Evolutionary conservation across 2,113 vertebrate genomes (phyloP), one percentile per base, ranked within the genome.

Genomic region (Corythaeola cristata): DNA sequence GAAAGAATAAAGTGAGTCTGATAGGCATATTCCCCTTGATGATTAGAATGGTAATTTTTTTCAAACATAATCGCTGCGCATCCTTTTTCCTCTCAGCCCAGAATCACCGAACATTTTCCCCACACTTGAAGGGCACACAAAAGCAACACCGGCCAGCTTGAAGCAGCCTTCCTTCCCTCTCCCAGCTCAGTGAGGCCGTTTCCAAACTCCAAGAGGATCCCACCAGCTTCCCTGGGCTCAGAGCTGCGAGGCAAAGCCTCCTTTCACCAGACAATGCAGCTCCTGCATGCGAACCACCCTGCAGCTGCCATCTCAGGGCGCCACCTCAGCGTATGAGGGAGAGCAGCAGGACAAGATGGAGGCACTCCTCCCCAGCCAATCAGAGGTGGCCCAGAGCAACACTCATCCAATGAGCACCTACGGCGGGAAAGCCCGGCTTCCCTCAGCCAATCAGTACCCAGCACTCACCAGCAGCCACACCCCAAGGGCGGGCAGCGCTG

Each of bases 401-500:
- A 32, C 1, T 18, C 18, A 6, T 12, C 77, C 93, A 84, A 94
- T 84, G 24, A 47, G 12, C 62, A 56, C 16, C 10, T 27, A 8
- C 0, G 5, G 8, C 9, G 27, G 41, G 47, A 44, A 24, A 16
- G 2, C 19, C 7, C 5, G 1, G 19, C n/a, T 50, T 14, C 27
- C 39, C 39, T 24, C 27, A 3, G 76, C 76, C 87, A 77, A 52
- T 86, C 88, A 13, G 69, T 15, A 41, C 8, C 45, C 66, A 73
- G 19, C 35, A 32, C 49, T 45, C 52, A n/a, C 20, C 37, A 30
- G 27, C 37, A 60, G 39, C 23, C 56, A 3, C 1, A 52, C 30
- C 50, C 27, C 5, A 4, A 7, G 53, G n/a, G 41, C 6, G 0
- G 3, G 67, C 4, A 5, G 26, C 23, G 16, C 44, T 13, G 12